Conservation (phyloP, 2,797 vertebrate species). For the Cuculus canorus region DNA sequence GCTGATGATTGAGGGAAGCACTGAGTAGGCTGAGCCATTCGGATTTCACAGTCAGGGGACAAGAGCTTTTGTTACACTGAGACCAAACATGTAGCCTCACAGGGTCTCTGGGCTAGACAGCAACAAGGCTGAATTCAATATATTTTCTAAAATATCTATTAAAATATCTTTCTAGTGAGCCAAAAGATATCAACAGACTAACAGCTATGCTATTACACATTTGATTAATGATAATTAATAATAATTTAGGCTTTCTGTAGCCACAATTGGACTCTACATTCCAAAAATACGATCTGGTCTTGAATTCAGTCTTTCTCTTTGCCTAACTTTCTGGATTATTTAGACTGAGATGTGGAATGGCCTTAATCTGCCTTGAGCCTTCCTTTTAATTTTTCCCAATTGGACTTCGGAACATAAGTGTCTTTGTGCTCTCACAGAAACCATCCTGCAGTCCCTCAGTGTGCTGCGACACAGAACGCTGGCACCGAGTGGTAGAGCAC, state of each 20-base stretch:
- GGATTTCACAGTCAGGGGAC: background rate
- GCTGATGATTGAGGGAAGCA: background rate
- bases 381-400: background rate
- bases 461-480: fast-evolving
- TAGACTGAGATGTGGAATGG: background rate
- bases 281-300: background rate
- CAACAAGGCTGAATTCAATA: background rate
- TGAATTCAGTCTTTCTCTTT: background rate
- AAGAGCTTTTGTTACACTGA: background rate
- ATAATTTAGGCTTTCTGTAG: background rate
- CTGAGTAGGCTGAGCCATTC: background rate
- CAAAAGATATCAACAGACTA: background rate
- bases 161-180: background rate
- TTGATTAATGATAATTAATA: background rate
- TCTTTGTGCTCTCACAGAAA: background rate
- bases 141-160: background rate
- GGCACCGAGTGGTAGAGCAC: background rate
- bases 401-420: background rate
- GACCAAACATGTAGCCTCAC: background rate
- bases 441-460: too few relatives aligned
- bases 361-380: background rate
- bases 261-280: background rate
- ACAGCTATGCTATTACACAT: background rate
- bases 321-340: background rate
- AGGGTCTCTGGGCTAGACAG: background rate